phyloP scores from a whole-genome alignment of 1,140 invertebrate genomes.

The Centruroides sculpturatus region DNA sequence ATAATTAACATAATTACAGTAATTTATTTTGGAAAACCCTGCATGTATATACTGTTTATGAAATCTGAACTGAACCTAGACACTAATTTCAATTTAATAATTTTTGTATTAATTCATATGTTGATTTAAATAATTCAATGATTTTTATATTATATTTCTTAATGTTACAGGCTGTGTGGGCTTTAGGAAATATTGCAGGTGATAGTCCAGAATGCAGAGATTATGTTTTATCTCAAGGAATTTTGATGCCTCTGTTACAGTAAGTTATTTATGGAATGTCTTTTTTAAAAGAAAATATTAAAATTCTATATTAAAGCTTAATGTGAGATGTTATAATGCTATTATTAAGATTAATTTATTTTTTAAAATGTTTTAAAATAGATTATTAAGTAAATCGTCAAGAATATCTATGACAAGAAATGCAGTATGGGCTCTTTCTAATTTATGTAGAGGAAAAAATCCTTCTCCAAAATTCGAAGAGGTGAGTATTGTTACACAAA shows the following conservation, averaged over 20 bases:
- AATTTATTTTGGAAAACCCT: too few species aligned
- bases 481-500: conserved; percentile 32
- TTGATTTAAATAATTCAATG: too few species aligned
- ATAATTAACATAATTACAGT: too few species aligned
- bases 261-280: conserved; percentile 2
- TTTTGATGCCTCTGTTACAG: conserved; percentile 77
- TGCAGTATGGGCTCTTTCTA: conserved; percentile 94
- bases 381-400: conserved; percentile 62
- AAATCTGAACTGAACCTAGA: too few species aligned
- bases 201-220: conserved; percentile 87
- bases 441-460: conserved; percentile 91
- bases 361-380: conserved; percentile 30
- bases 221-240: conserved; percentile 69
- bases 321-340: too few species aligned
- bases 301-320: too few species aligned
- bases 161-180: conserved; percentile 73
- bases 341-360: neutral
- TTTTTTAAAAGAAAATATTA: too few species aligned
- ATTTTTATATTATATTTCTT: neutral
- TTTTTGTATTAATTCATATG: too few species aligned
- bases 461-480: conserved; percentile 86
- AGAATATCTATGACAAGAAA: conserved; percentile 86
- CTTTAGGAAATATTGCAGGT: conserved; percentile 89
- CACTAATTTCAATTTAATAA: too few species aligned
- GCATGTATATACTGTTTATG: too few species aligned